phyloP scores from a whole-genome alignment of 2,888 invertebrate species.

The Fabriciana adippe region DNA sequence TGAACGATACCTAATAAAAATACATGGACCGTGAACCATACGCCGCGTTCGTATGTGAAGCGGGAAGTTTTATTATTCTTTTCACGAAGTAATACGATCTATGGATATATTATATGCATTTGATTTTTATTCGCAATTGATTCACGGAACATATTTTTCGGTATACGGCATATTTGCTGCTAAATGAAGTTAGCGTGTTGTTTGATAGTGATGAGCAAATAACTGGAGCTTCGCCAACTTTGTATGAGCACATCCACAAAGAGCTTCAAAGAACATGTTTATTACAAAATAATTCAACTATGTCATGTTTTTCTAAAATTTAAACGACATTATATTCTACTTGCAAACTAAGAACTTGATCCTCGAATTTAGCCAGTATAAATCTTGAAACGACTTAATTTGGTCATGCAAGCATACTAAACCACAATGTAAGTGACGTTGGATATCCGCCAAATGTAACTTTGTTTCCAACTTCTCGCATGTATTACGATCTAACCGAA shows the following conservation, averaged over 20 bases:
- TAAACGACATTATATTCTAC: conserved; percentile 7
- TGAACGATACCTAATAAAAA: conserved; percentile 47
- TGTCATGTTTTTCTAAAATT: conserved; percentile 12
- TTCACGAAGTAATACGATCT: background rate
- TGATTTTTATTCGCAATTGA: background rate
- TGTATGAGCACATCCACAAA: conserved; percentile 51
- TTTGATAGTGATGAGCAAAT: conserved; percentile 64
- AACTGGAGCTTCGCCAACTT: conserved; percentile 62
- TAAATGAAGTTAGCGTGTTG: conserved; percentile 66
- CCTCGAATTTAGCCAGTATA: conserved; percentile 15
- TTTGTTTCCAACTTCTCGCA: conserved; percentile 65
- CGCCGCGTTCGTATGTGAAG: background rate
- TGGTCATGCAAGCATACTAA: conserved; percentile 64
- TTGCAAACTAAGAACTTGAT: conserved; percentile 42
- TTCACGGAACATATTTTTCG: conserved; percentile 45
- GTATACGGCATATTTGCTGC: conserved; percentile 63
- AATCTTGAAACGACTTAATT: conserved; percentile 54
- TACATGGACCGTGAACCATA: conserved; percentile 24
- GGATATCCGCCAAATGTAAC: conserved; percentile 73
- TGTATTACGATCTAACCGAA: conserved; percentile 48
- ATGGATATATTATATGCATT: background rate
- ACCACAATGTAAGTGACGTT: conserved; percentile 72
- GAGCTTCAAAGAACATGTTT: conserved; percentile 17
- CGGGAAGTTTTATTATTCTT: conserved; percentile 1
- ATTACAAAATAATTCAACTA: conserved; percentile 13